Evolutionary conservation across 2,113 vertebrate species (phyloP).

Genomic region (Ariopsis seemanni): DNA sequence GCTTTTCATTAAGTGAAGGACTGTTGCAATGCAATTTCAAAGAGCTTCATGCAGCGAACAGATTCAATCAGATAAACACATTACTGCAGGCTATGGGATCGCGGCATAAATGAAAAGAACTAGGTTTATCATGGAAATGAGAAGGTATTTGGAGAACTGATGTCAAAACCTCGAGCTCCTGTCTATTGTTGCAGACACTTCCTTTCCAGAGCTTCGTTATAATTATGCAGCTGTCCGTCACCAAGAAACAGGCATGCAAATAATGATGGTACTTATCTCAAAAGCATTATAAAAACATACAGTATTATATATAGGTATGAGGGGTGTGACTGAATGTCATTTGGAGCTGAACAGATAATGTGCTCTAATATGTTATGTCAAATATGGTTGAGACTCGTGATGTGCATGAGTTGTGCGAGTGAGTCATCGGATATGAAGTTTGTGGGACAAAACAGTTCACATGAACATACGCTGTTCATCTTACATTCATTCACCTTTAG

Average conservation of each 20-base stretch:
- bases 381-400: no score
- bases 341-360: not conserved
- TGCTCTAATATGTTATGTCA: not conserved
- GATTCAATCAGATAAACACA: conserved; percentile 56
- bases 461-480: not conserved
- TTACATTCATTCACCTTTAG: not conserved
- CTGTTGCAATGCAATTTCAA: conserved; percentile 49
- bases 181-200: conserved; percentile 24
- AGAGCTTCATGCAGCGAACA: conserved; percentile 46
- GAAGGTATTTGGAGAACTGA: conserved; percentile 41
- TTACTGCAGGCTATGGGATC: conserved; percentile 46
- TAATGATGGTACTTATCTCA: conserved; percentile 30
- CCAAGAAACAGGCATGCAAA: conserved; percentile 15
- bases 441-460: not conserved
- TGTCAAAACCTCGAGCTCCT: conserved; percentile 24
- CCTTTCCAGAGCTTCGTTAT: not conserved
- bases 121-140: conserved; percentile 54
- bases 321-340: not conserved
- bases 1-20: conserved; percentile 55
- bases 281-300: conserved; percentile 7
- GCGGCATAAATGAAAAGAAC: conserved; percentile 47
- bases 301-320: not conserved
- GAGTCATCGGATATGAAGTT: not conserved
- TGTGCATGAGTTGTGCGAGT: not conserved
- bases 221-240: conserved; percentile 13